Percentiles rank a stretch among this genome's conserved stretches.
Evolutionary conservation across 2,888 invertebrate genomes (phyloP).

Genomic region (Hemicrepidius hirtus): DNA sequence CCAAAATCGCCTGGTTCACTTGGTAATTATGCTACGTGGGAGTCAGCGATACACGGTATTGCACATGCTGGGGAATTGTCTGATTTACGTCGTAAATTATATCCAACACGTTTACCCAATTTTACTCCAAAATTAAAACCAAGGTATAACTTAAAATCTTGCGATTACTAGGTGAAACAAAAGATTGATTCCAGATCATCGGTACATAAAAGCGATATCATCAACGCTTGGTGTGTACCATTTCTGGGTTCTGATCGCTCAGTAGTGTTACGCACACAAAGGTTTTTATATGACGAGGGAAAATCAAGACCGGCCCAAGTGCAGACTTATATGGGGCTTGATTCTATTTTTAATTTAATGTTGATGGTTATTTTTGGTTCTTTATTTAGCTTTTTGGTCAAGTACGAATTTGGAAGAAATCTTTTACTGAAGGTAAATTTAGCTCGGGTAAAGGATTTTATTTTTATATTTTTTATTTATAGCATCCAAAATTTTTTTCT

Average conservation of each 20-base stretch:
- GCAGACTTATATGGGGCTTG: conserved; percentile 77
- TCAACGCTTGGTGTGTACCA: conserved; percentile 72
- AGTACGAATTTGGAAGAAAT: conserved; percentile 76
- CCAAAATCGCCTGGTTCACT: conserved; percentile 71
- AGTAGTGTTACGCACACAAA: conserved; percentile 88
- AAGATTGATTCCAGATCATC: conserved; percentile 9
- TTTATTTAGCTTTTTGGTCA: conserved; percentile 78
- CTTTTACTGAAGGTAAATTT: conserved; percentile 77
- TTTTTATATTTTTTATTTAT: conserved; percentile 15
- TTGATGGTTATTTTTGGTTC: conserved; percentile 75
- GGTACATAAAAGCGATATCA: conserved; percentile 55
- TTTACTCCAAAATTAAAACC: conserved; percentile 77
- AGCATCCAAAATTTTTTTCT: conserved; percentile 77
- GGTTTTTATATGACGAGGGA: conserved; percentile 80
- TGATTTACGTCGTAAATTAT: conserved; percentile 80
- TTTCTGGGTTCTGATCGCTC: conserved; percentile 91
- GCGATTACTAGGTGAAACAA: no score
- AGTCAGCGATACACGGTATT: conserved; percentile 88
- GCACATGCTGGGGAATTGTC: conserved; percentile 79
- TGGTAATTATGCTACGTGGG: conserved; percentile 92
- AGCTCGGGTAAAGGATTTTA: background rate
- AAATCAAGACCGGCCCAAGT: conserved; percentile 87
- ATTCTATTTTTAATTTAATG: conserved; percentile 74
- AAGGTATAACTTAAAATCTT: no score
- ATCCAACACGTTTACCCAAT: conserved; percentile 77